Percentiles rank a stretch among this genome's conserved stretches.
Evolutionary conservation across 2,888 invertebrate genomes (phyloP).

Genomic region (Empis stercorea): DNA sequence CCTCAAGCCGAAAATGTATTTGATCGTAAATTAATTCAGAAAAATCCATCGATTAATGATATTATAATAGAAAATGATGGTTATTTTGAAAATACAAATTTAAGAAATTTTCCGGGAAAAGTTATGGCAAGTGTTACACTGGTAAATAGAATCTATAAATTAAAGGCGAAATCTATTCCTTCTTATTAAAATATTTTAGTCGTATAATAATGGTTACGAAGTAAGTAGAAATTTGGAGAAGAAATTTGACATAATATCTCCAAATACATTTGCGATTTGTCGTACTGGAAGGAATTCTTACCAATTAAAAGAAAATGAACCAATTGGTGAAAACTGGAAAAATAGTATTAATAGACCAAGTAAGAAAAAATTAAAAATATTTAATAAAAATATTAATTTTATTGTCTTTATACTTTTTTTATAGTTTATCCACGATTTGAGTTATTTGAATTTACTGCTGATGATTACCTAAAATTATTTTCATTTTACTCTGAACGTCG

Average conservation of each 20-base stretch:
- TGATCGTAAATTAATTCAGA: constrained; percentile 53
- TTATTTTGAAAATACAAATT: constrained; percentile 55
- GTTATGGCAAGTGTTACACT: constrained; percentile 53
- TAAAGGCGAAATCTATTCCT: no score
- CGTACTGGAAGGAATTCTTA: constrained; percentile 49
- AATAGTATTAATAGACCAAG: no score
- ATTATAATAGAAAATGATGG: constrained; percentile 63
- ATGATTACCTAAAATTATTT: constrained; percentile 62
- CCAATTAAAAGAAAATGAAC: no score
- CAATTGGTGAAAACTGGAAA: no score
- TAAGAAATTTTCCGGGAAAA: constrained; percentile 51
- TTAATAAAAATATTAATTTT: constrained; percentile 12
- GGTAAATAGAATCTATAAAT: constrained; percentile 52
- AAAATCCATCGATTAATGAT: constrained; percentile 46
- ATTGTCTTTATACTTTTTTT: no score
- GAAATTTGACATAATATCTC: constrained; percentile 85
- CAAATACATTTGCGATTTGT: constrained; percentile 86
- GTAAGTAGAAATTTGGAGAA: constrained; percentile 77
- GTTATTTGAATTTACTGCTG: constrained; percentile 72
- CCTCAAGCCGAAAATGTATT: constrained; percentile 51
- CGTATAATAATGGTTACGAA: constrained; percentile 91
- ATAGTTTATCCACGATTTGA: constrained; percentile 78
- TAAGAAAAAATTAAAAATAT: constrained; percentile 15
- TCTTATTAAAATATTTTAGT: no score
- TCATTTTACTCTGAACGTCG: constrained; percentile 51